Evolutionary conservation across 2,113 vertebrate genomes (phyloP), one percentile per base, ranked within the genome.

Genomic region (Diglossa brunneiventris): DNA sequence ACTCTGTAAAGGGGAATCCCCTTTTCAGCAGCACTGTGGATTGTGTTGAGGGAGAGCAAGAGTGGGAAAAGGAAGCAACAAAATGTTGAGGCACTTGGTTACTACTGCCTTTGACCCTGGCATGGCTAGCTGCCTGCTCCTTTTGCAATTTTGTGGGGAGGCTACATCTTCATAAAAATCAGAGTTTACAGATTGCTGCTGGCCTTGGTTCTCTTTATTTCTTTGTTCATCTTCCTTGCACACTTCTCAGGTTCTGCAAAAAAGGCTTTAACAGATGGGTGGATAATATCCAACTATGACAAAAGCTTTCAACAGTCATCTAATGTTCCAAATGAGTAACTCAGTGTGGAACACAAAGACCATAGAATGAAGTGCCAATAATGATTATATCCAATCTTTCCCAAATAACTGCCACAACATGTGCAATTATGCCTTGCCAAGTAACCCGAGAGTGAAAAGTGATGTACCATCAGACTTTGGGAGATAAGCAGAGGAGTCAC

Each of bases 261-360:
- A 83, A 87, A 2, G 2, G 41, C 16, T 83, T 95, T 87, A 68
- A 83, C 42, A 77, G 35, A 39, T 77, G 52, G 15, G 35, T 77
- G 82, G 87, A 87, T 79, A 92, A 74, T 16, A 85, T 59, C 61
- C 81, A 95, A 28, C 37, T 69, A 62, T 69, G 74, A 87, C 89
- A 95, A 92, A 95, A 87, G 53, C 89, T 96, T 96, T 95, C 89
- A 95, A 55, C 81, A 95, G 58, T 49, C 75, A 24, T 83, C 59
- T 74, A 33, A 59, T 28, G 39, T 85, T 89, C 70, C 74, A 92
- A 4, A 16, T 86, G 72, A 95, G 74, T 80, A 94, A 73, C 67
- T 90, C 89, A 55, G 15, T 27, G 55, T 59, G 63, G 42, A 94
- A 50, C 41, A 76, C 41, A 42, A 83, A 87, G 78, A 69, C 50